Evolutionary conservation across 2,888 invertebrate species (phyloP), one percentile per base, ranked within the genome.

Genomic region (Cosmia trapezina): DNA sequence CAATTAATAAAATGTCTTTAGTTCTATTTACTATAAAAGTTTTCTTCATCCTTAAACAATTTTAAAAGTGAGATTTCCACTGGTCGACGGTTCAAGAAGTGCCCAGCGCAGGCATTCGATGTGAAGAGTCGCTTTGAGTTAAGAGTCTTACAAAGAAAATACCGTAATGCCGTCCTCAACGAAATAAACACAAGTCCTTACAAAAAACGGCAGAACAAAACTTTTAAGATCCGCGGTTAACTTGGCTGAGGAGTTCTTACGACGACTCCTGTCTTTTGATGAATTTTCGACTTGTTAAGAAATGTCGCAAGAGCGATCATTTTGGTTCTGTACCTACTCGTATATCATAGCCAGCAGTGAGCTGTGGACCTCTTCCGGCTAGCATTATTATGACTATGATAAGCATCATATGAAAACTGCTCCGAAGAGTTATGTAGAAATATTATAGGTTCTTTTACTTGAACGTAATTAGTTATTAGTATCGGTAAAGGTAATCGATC

Each of bases 101-200:
- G 53, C 14, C 70, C 67, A 53, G 56, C 45, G 4, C 69, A 54
- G 61, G 70, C 81, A 67, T 81, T 72, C 72, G 65, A 84, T 57
- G 76, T 72, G 53, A 68, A 75, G 82, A 76, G 72, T 56, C 84
- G 81, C 77, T 81, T 72, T 70, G 68, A 71, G 73, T 75, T 80
- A 75, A 73, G 67, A 81, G 43, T 56, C 56, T 72, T 56, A 84
- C 74, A 78, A 84, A 78, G 74, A 77, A 79, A 79, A 79, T 72
- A 77, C 72, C 78, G 65, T 61, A 78, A 79, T 66, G 76, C 73
- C 76, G 62, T 60, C 57, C 66, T 70, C 63, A 47, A 76, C 68
- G 70, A 85, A 85, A 85, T 83, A 80, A 83, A 78, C 70, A 79
- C 80, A 64, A 82, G 67, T 74, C 77, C 71, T 80, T 70, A 68